Conservation (phyloP, 2,797 vertebrate genomes). For the Octomys mimax region DNA sequence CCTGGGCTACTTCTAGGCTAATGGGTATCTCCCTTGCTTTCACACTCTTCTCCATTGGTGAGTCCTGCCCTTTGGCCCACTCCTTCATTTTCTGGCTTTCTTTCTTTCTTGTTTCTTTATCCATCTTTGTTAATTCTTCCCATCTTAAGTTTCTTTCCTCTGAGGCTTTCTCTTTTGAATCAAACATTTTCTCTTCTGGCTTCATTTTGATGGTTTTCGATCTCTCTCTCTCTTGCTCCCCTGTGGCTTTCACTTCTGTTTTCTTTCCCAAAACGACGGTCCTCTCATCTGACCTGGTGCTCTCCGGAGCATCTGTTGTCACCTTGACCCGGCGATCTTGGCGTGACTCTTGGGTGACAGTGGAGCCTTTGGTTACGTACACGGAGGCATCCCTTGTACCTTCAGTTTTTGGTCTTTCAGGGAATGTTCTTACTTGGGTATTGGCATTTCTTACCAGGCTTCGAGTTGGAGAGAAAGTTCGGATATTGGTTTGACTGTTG, state of each 20-base stretch:
- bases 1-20: constrained; percentile 61
- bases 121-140: constrained; percentile 83
- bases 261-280: constrained; percentile 75
- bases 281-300: constrained; percentile 69
- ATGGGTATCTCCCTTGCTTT: constrained; percentile 82
- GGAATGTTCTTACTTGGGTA: constrained; percentile 73
- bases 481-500: constrained; percentile 73
- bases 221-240: constrained; percentile 65
- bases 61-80: constrained; percentile 57
- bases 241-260: constrained; percentile 30
- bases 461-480: constrained; percentile 74
- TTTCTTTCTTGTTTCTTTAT: constrained; percentile 66
- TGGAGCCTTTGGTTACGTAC: constrained; percentile 67
- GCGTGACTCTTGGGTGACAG: constrained; percentile 51
- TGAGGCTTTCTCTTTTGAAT: constrained; percentile 82
- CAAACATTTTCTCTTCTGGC: constrained; percentile 88
- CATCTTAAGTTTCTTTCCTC: constrained; percentile 83
- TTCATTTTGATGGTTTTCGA: constrained; percentile 33
- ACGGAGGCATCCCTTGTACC: constrained; percentile 64
- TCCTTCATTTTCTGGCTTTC: constrained; percentile 69
- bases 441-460: constrained; percentile 76
- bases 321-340: constrained; percentile 50
- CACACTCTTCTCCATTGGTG: constrained; percentile 18
- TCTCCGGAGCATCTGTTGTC: constrained; percentile 45
- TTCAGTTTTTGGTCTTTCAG: constrained; percentile 75